Base-by-base conservation (phyloP, 2,797 vertebrate species). In the Myotis findleyi region DNA sequence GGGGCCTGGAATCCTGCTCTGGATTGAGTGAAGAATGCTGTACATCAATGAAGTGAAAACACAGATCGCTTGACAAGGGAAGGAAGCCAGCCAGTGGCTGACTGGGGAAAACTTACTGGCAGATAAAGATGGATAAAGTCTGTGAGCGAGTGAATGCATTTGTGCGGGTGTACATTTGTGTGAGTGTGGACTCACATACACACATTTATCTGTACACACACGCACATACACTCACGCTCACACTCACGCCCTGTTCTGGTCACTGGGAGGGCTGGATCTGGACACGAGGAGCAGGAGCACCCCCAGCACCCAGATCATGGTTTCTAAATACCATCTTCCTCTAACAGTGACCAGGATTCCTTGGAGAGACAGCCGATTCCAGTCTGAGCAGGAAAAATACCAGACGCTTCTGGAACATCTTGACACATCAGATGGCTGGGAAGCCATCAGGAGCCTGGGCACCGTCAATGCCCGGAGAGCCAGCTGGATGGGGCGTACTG, bases 321-420 rank as follows among this genome's bases (percentile, higher is more conserved):
- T 64, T 82, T 64, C 79, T 53, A 72, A 90, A 49, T 20, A 90
- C 77, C 66, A 38, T 21, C 66, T 49, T 36, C 66, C 21, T 7
- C 38, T 30, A n/a, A 13, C 21, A 83, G 68, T 64, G 55, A 49
- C 33, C 55, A n/a, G 55, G 55, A 36, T 25, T 90, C 79, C 79
- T 38, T 51, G 55, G 25, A 73, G 89, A 83, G 25, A 83, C 3
- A 79, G 79, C 7, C 2, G 12, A 38, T 1, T 41, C 20, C 53
- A 11, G 25, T 23, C 33, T 4, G 13, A 13, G 55, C 55, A 38
- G 55, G 36, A 30, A 23, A 57, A 73, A 62, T 10, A n/a, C 12
- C 66, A 62, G 17, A 49, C 23, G n/a, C n/a, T 90, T 53, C 77
- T 21, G 53, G 66, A 72, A 38, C 17, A 38, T 38, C n/a, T 16